phyloP scores from a whole-genome alignment of 2,888 invertebrate genomes.

The Leucania comma region DNA sequence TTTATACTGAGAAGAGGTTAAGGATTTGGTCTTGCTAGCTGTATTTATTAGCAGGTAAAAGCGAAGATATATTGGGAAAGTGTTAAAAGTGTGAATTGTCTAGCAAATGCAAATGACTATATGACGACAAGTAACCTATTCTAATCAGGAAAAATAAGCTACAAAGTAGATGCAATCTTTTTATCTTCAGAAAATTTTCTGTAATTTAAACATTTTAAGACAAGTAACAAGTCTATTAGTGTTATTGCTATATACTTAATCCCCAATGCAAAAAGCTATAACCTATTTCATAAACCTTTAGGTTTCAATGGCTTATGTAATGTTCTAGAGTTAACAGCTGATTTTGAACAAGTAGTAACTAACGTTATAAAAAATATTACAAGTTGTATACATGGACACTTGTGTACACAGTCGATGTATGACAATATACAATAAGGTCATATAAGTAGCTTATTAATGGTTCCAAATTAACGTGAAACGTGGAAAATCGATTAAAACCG shows the following conservation, averaged over 20 bases:
- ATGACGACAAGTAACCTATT: background rate
- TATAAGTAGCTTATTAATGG: constrained; percentile 20
- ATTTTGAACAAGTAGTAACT: constrained; percentile 1
- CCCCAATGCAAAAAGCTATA: background rate
- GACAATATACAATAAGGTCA: constrained; percentile 28
- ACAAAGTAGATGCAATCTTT: background rate
- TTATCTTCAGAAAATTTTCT: background rate
- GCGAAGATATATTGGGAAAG: background rate
- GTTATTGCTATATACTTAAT: background rate
- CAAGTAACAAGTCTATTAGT: no score
- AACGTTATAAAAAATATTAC: background rate
- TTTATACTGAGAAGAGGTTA: background rate
- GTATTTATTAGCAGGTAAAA: background rate
- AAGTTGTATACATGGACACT: constrained; percentile 8
- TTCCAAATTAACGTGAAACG: constrained; percentile 44
- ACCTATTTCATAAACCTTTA: background rate
- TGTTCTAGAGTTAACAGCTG: constrained; percentile 4
- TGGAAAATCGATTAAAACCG: constrained; percentile 41
- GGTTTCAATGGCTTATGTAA: no score
- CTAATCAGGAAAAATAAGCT: background rate
- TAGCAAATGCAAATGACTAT: constrained; percentile 1
- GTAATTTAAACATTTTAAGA: background rate
- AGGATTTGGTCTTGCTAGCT: background rate
- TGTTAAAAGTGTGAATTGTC: background rate
- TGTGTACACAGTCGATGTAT: background rate